A percentile compares a stretch with the other conserved stretches of the same genome.
Conservation (phyloP, 2,113 vertebrate species). For the Macheiramphus alcinus region DNA sequence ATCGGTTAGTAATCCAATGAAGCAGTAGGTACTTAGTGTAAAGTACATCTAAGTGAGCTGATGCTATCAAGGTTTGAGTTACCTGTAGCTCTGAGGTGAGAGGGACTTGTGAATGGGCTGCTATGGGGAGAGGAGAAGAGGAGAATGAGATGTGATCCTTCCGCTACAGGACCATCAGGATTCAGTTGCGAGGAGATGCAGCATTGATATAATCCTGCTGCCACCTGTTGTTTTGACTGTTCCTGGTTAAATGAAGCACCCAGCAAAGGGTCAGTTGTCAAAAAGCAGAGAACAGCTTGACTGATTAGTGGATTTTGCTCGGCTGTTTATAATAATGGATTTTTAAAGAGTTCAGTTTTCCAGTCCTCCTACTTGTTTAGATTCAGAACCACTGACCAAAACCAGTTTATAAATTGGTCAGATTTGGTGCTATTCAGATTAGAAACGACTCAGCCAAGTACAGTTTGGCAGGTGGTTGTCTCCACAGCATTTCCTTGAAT, state of each 20-base stretch:
- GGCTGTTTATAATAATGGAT: neutral
- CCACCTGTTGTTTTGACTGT: conserved; percentile 55
- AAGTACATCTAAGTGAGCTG: conserved; percentile 18
- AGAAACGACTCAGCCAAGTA: neutral
- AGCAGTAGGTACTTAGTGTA: conserved; percentile 16
- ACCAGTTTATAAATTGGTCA: neutral
- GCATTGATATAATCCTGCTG: neutral
- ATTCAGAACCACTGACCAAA: neutral
- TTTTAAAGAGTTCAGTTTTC: neutral
- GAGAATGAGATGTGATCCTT: neutral
- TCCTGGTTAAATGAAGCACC: neutral
- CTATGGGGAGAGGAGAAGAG: neutral
- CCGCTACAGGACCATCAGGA: neutral
- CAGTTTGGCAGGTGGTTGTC: neutral
- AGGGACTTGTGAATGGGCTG: conserved; percentile 20
- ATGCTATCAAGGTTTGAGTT: conserved; percentile 37
- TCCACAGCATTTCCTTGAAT: neutral
- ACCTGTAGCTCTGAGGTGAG: conserved; percentile 20
- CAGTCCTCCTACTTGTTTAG: neutral
- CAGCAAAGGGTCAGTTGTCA: conserved; percentile 34
- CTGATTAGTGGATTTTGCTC: neutral
- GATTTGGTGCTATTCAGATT: neutral
- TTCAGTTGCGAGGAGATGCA: conserved; percentile 10
- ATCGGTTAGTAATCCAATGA: conserved; percentile 26
- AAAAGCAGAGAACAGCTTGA: conserved; percentile 29